These are phyloP conservation scores for Passerculus sandwichensis DNA, from an alignment of 2,797 vertebrate species.

Conservation along the genomic window DNA sequence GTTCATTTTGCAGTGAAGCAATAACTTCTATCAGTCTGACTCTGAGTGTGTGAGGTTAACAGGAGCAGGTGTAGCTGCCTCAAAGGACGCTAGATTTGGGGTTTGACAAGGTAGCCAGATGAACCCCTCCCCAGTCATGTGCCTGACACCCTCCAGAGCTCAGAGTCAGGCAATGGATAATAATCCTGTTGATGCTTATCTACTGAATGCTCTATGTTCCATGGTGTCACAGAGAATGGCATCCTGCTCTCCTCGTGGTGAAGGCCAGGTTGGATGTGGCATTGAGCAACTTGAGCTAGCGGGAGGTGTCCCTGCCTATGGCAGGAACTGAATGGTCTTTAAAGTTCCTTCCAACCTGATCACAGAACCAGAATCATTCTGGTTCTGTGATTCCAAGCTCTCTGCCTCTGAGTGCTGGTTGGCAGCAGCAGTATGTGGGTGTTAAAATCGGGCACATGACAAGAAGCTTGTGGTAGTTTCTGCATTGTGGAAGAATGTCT, in stretches of 20 bases:
- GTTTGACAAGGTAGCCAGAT: background rate
- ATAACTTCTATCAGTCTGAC: background rate
- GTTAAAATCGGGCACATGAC: rapidly evolving
- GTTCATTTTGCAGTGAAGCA: background rate
- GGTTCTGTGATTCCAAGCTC: background rate
- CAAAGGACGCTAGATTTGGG: background rate
- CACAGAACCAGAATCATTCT: background rate
- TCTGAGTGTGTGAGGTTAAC: background rate
- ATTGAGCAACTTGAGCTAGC: background rate
- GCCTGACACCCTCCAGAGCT: background rate
- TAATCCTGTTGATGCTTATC: background rate
- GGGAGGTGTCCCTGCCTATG: background rate
- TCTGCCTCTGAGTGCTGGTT: background rate
- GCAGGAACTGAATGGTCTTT: background rate
- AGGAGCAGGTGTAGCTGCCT: background rate
- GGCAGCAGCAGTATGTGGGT: rapidly evolving
- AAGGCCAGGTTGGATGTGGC: background rate
- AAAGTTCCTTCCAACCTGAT: background rate
- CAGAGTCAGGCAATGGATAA: background rate
- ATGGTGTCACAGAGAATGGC: background rate
- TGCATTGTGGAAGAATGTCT: background rate
- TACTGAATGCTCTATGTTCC: background rate
- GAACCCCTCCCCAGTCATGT: no score
- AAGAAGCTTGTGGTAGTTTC: background rate
- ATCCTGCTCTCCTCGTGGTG: background rate